phyloP scores from a whole-genome alignment of 2,113 vertebrate genomes.

The Sinocyclocheilus maitianheensis region DNA sequence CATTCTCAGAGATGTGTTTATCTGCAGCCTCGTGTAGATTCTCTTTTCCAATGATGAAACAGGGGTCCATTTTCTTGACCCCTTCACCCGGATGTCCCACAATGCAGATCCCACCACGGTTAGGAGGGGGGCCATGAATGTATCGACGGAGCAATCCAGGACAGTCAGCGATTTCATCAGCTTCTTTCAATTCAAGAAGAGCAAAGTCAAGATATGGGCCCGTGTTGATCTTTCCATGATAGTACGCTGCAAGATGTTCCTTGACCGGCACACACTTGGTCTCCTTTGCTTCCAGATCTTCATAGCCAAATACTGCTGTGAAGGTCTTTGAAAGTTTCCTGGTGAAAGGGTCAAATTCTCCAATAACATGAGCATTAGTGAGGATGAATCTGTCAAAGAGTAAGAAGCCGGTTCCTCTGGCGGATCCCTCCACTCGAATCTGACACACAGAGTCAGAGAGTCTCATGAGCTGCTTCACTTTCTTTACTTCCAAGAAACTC shows the following conservation, averaged over 20 bases:
- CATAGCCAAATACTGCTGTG: not conserved
- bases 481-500: slow-evolving; percentile 45
- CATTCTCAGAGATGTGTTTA: not conserved
- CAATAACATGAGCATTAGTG: slow-evolving; percentile 54
- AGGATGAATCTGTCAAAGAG: slow-evolving; percentile 46
- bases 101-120: slow-evolving; percentile 57
- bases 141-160: not conserved
- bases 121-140: not conserved
- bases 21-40: not conserved
- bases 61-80: slow-evolving; percentile 58
- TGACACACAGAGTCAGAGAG: slow-evolving; percentile 47
- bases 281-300: not conserved
- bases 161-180: not conserved
- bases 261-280: not conserved
- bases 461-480: slow-evolving; percentile 11
- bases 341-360: not conserved
- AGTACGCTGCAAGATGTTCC: not conserved
- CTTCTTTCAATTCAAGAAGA: slow-evolving; percentile 48
- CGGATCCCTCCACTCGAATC: not conserved
- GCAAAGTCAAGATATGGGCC: slow-evolving; percentile 41
- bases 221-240: not conserved
- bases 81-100: slow-evolving; percentile 61
- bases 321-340: not conserved
- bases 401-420: slow-evolving; percentile 45
- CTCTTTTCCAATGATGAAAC: slow-evolving; percentile 46